Evolutionary conservation across 1,140 invertebrate species (phyloP).

Genomic region (Lordiphosa clarofinis): DNA sequence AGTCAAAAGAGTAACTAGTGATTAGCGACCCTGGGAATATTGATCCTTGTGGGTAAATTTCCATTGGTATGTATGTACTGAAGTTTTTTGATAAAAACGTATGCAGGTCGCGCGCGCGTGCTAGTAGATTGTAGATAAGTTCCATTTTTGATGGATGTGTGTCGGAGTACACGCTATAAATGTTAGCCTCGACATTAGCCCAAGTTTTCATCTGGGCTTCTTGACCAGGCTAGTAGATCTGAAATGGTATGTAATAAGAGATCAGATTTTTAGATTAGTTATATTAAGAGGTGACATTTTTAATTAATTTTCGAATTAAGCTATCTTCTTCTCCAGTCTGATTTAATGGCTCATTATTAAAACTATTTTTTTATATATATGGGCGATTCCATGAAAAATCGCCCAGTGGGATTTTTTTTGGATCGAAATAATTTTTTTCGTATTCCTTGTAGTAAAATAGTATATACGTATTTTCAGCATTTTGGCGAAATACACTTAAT

Average conservation of each 20-base stretch:
- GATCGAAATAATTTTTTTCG: no score
- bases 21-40: conserved; percentile 3
- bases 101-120: conserved; percentile 30
- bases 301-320: background rate
- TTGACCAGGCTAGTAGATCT: conserved; percentile 70
- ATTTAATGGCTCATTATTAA: no score
- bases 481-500: no score
- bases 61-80: background rate
- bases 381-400: no score
- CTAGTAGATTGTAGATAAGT: conserved; percentile 11
- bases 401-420: no score
- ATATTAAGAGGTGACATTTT: no score
- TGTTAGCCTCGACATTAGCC: background rate
- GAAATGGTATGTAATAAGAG: background rate
- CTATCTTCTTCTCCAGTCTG: no score
- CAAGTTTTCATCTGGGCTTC: conserved; percentile 63
- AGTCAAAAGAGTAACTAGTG: conserved; percentile 20
- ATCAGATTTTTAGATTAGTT: no score
- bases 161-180: conserved; percentile 1
- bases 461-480: no score
- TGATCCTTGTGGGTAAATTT: background rate
- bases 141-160: conserved; percentile 1
- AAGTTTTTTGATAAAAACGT: conserved; percentile 6
- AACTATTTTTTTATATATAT: no score
- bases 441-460: no score